Evolutionary conservation across 2,113 vertebrate species (phyloP).

Genomic region (Petaurus breviceps): DNA sequence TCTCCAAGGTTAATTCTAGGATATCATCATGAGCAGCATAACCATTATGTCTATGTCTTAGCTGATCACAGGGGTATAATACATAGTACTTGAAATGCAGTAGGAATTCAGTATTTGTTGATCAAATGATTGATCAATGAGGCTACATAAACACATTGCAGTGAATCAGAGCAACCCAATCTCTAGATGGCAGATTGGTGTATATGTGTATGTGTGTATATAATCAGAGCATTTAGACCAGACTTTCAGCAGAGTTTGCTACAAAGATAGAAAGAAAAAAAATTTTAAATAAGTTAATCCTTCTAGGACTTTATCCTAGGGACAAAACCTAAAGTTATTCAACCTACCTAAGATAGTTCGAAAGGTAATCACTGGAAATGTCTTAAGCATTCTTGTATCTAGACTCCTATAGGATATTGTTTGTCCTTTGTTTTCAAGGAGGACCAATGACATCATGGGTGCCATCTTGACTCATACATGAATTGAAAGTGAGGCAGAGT

Average conservation of each 20-base stretch:
- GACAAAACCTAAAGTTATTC: conserved; percentile 28
- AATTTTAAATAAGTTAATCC: background rate
- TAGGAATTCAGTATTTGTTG: background rate
- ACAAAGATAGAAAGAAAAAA: background rate
- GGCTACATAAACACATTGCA: conserved; percentile 11
- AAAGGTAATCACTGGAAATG: conserved; percentile 53
- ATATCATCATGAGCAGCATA: background rate
- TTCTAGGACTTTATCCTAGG: conserved; percentile 32
- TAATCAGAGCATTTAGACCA: background rate
- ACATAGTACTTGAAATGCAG: background rate
- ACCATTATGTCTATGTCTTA: background rate
- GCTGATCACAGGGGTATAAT: background rate
- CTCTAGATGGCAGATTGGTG: background rate
- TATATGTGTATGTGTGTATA: too few relatives aligned
- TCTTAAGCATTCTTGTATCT: background rate
- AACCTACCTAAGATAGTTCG: conserved; percentile 30
- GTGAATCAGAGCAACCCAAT: conserved; percentile 12
- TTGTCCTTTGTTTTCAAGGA: too few relatives aligned
- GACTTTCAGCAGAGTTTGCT: background rate
- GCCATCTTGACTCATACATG: too few relatives aligned
- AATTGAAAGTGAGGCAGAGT: too few relatives aligned
- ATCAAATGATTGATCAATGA: conserved; percentile 19
- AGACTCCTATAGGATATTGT: too few relatives aligned
- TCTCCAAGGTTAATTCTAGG: background rate
- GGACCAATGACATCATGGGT: too few relatives aligned